These are phyloP conservation scores for Antennarius maculatus DNA, from an alignment of 2,797 vertebrate genomes.

Conservation along the genomic window DNA sequence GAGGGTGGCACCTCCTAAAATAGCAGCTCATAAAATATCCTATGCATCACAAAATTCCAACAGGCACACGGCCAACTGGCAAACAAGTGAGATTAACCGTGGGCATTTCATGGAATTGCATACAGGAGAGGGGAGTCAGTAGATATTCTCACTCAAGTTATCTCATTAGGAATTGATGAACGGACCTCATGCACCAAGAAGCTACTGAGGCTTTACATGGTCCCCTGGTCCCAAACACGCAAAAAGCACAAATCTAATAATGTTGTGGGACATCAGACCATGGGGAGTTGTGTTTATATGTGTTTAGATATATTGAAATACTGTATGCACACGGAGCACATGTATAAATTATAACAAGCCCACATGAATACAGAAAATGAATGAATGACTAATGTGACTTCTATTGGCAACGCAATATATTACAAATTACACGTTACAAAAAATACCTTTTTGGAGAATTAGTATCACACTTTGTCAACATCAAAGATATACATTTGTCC, in stretches of 20 bases:
- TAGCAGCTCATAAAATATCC: conserved; percentile 28
- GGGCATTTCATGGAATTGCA: conserved; percentile 25
- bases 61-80: conserved; percentile 35
- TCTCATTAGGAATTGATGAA: conserved; percentile 51
- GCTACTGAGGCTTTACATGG: conserved; percentile 12
- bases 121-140: conserved; percentile 35
- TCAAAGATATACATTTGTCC: too few relatives aligned
- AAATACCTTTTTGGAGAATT: too few relatives aligned
- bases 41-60: conserved; percentile 40
- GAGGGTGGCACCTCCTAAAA: conserved; percentile 35
- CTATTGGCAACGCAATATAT: too few relatives aligned
- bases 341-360: too few relatives aligned
- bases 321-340: too few relatives aligned
- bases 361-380: too few relatives aligned
- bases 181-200: conserved; percentile 29
- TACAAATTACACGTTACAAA: too few relatives aligned
- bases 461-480: too few relatives aligned
- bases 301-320: too few relatives aligned
- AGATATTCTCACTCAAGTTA: conserved; percentile 25
- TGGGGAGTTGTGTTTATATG: too few relatives aligned
- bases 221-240: conserved; percentile 24
- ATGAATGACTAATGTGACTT: too few relatives aligned
- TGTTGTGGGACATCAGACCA: background rate
- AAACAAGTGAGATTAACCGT: conserved; percentile 43
- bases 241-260: conserved; percentile 16